Conservation (phyloP, 1,140 invertebrate species). For the Papilio helenus region DNA sequence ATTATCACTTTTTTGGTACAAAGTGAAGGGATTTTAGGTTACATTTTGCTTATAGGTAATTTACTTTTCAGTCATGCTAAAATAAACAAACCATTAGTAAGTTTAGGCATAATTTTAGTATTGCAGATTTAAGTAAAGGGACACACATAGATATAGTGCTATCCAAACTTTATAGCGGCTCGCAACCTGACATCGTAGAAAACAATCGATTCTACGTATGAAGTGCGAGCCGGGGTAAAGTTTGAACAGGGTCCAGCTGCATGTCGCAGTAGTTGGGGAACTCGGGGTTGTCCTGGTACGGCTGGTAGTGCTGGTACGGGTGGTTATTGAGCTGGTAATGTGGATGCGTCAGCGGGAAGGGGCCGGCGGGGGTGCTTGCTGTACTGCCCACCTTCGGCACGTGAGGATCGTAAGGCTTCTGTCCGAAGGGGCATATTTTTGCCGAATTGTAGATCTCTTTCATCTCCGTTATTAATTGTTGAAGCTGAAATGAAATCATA, state of each 20-base stretch:
- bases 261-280: constrained; percentile 85
- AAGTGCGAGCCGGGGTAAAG: too few relatives aligned
- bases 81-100: constrained; percentile 9
- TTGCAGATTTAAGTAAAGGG: not conserved
- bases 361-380: constrained; percentile 41
- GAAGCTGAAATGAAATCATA: constrained; percentile 83
- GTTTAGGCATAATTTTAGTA: constrained; percentile 24
- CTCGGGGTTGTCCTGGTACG: constrained; percentile 54
- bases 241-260: constrained; percentile 83
- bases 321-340: constrained; percentile 63
- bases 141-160: not conserved
- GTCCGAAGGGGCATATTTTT: constrained; percentile 87
- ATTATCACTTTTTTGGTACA: not conserved
- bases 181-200: not conserved
- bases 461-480: constrained; percentile 90
- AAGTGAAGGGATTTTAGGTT: too few relatives aligned
- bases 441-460: constrained; percentile 90
- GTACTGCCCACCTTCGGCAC: constrained; percentile 49
- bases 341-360: constrained; percentile 40
- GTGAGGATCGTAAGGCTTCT: constrained; percentile 75
- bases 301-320: constrained; percentile 65
- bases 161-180: not conserved
- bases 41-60: too few relatives aligned
- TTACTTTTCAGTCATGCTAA: constrained; percentile 3
- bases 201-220: not conserved